phyloP scores from a whole-genome alignment of 2,888 invertebrate species.

The Furcula furcula region DNA sequence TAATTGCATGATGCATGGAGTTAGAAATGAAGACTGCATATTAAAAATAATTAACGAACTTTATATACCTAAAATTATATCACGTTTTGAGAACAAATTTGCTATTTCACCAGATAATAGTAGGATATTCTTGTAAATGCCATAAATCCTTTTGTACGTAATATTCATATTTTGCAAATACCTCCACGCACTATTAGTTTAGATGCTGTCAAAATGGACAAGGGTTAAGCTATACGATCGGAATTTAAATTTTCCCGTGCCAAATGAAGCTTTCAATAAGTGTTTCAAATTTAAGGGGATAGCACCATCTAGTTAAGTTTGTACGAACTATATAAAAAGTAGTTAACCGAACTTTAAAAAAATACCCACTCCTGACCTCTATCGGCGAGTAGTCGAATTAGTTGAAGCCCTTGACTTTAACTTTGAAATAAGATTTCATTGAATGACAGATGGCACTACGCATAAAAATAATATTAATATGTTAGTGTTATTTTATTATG shows the following conservation, averaged over 20 bases:
- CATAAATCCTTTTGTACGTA: slow-evolving; percentile 34
- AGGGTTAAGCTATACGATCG: slow-evolving; percentile 60
- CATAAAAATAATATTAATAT: neutral
- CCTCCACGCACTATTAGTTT: slow-evolving; percentile 68
- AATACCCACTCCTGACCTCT: slow-evolving; percentile 60
- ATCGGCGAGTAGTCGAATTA: slow-evolving; percentile 56
- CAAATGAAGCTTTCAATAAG: slow-evolving; percentile 1
- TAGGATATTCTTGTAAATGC: no score
- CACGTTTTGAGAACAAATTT: no score
- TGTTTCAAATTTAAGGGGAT: slow-evolving; percentile 5
- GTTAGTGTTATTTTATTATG: neutral
- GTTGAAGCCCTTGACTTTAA: slow-evolving; percentile 32
- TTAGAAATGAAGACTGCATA: no score
- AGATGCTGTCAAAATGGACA: slow-evolving; percentile 61
- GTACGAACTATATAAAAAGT: slow-evolving; percentile 54
- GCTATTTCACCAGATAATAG: no score
- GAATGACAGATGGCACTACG: slow-evolving; percentile 61
- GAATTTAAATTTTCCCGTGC: slow-evolving; percentile 50
- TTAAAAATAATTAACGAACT: no score
- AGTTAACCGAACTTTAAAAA: slow-evolving; percentile 46
- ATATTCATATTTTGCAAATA: slow-evolving; percentile 54
- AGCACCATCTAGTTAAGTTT: slow-evolving; percentile 63
- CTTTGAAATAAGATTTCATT: slow-evolving; percentile 24
- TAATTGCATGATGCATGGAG: no score
- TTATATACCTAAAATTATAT: no score